These are phyloP conservation scores for Heliconius aoede DNA, from an alignment of 2,888 invertebrate species.

Conservation along the genomic window DNA sequence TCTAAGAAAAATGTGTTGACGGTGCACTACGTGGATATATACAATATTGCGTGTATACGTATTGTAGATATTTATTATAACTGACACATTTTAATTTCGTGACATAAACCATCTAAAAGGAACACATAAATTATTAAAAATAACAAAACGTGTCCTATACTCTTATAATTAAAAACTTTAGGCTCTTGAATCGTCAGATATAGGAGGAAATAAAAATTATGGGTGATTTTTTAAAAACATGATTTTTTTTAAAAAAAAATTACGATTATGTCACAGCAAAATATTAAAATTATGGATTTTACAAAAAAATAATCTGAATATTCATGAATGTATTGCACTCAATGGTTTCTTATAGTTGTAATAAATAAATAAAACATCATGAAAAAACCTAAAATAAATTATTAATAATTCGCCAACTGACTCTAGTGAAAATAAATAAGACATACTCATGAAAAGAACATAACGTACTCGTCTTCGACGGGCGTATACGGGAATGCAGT, in stretches of 20 bases:
- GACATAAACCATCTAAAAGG: no score
- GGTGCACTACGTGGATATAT: no score
- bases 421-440: slow-evolving; percentile 58
- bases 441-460: slow-evolving; percentile 73
- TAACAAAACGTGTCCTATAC: no score
- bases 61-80: no score
- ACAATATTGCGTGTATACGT: no score
- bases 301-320: neutral
- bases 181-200: neutral
- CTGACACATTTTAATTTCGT: no score
- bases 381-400: slow-evolving; percentile 14
- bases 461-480: slow-evolving; percentile 84
- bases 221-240: no score
- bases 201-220: neutral
- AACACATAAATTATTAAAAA: no score
- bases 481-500: slow-evolving; percentile 78
- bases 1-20: no score
- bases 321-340: neutral
- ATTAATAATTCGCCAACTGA: slow-evolving; percentile 45
- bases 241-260: no score
- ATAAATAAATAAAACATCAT: neutral
- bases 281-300: neutral
- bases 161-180: neutral
- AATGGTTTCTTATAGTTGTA: neutral
- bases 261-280: neutral